Percentiles rank a stretch among this genome's conserved stretches.
Conservation (phyloP, 2,888 invertebrate genomes). For the Drosophila villosipedis region DNA sequence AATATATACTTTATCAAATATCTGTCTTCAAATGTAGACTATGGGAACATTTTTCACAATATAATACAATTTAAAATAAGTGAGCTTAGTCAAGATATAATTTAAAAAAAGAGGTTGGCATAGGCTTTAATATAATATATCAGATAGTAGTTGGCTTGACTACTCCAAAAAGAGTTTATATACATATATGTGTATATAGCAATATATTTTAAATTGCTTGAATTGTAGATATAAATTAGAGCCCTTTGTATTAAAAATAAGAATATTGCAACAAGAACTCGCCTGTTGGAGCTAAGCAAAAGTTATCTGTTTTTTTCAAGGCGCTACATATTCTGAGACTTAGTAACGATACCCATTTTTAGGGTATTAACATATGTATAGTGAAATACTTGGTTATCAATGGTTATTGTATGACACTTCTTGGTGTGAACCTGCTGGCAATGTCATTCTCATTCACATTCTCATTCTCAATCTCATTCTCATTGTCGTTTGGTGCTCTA, state of each 20-base stretch:
- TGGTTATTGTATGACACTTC: slow-evolving; percentile 52
- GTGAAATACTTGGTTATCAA: slow-evolving; percentile 48
- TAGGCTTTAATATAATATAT: rapidly evolving
- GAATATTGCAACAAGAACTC: background rate
- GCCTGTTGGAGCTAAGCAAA: background rate
- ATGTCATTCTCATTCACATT: slow-evolving; percentile 53
- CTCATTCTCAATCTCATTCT: slow-evolving; percentile 14
- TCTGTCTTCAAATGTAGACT: background rate
- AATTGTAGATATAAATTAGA: no score
- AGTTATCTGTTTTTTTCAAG: background rate
- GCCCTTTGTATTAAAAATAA: no score
- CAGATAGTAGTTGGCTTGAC: background rate
- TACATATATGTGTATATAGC: background rate
- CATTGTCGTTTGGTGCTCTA: slow-evolving; percentile 48
- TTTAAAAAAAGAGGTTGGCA: background rate
- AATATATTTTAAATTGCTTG: no score
- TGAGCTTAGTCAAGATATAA: background rate
- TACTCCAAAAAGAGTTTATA: background rate
- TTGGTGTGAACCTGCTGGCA: slow-evolving; percentile 67
- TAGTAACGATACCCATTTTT: background rate
- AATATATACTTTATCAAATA: background rate
- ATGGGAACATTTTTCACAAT: background rate
- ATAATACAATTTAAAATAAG: background rate
- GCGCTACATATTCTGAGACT: background rate
- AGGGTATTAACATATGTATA: slow-evolving; percentile 30